Evolutionary conservation across 2,797 vertebrate species (phyloP), one percentile per base, ranked within the genome.

Genomic region (Toxotes lorentzi): DNA sequence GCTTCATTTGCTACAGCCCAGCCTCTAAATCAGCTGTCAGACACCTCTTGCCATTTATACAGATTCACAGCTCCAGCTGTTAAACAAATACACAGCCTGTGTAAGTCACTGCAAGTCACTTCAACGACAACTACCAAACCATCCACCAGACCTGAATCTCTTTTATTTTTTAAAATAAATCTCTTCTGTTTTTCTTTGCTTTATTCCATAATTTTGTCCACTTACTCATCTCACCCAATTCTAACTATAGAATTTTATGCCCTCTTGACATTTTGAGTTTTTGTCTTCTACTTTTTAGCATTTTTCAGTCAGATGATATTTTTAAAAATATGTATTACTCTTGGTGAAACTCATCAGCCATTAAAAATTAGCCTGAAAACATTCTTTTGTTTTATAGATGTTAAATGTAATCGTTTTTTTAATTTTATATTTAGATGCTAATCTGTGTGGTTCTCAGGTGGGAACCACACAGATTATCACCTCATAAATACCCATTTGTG

Each of bases 11-110:
- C 86, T 81, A 51, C 77, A 6, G 76, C 64, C 82, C 62, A 16
- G 88, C 86, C 85, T 89, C 73, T 91, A 91, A 92, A 92, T 94
- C 93, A 93, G 88, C 86, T 81, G 78, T 86, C 83, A 82, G 89
- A 70, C 76, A 78, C 78, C 78, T 77, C 72, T 75, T 73, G 75
- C 60, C 72, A n/a, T 87, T 90, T 83, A 66, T 68, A 81, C 78
- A 38, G 70, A 82, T 79, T 88, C 71, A 54, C 85, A 66, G 79
- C 84, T 89, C 79, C 82, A 87, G 79, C 72, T 59, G 57, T 78
- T 84, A 88, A 76, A 90, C 85, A 81, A 61, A 82, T 75, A 66
- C 35, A 47, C 58, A 24, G 62, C 48, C 53, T 45, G 35, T 23
- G 66, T 30, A 30, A 30, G 27, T 30, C 60, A 21, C 65, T 32